Conservation (phyloP, 2,797 vertebrate species). For the Eidolon dupreanum region DNA sequence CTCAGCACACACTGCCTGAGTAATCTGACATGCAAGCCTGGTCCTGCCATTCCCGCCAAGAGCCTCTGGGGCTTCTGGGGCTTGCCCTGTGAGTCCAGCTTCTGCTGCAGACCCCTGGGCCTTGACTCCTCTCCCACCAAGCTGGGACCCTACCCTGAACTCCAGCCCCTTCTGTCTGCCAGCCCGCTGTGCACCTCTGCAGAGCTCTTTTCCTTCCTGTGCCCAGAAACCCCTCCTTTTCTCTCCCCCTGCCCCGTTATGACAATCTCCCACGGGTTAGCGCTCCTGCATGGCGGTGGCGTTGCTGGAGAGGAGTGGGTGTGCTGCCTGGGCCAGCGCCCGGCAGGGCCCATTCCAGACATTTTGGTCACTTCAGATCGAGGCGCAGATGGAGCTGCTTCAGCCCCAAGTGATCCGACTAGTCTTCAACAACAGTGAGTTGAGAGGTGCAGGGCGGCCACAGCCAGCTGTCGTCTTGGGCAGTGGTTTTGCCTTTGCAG, state of each 20-base stretch:
- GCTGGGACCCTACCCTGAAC: conserved; percentile 22
- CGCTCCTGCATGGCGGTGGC: background rate
- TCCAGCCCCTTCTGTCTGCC: background rate
- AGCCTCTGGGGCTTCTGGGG: background rate
- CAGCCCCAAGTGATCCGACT: background rate
- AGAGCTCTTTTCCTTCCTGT: background rate
- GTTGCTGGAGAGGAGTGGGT: background rate
- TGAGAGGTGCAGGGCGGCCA: background rate
- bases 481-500: background rate
- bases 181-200: background rate
- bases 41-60: background rate
- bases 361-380: background rate
- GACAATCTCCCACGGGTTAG: background rate
- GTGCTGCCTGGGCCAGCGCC: background rate
- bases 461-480: background rate
- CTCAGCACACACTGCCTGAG: background rate
- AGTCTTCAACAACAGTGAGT: background rate
- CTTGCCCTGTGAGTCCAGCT: conserved; percentile 6
- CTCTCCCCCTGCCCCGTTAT: background rate
- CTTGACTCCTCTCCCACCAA: background rate
- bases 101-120: background rate
- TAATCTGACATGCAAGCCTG: background rate
- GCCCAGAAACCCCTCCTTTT: background rate
- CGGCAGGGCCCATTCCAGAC: background rate
- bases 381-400: background rate